Conservation (phyloP, 2,113 vertebrate genomes). For the Struthio camelus region DNA sequence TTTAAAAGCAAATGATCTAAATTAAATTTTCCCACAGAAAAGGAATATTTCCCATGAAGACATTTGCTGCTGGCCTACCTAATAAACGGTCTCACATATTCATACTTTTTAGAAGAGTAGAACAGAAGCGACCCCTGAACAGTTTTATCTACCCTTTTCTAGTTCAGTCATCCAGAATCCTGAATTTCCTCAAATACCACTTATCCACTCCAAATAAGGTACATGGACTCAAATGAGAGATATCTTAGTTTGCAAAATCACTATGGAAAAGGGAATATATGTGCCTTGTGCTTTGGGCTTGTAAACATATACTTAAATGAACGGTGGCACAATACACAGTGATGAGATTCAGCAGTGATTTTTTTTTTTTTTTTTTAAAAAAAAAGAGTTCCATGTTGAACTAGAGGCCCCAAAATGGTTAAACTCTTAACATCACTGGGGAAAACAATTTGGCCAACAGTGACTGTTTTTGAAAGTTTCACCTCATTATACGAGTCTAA, state of each 20-base stretch:
- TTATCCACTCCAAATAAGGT: neutral
- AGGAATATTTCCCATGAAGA: neutral
- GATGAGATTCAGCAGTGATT: neutral
- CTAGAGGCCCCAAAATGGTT: neutral
- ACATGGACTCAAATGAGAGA: neutral
- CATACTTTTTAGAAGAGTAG: neutral
- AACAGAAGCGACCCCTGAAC: neutral
- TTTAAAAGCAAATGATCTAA: neutral
- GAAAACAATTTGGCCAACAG: neutral
- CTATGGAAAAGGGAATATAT: neutral
- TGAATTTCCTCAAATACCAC: neutral
- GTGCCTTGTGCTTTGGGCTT: neutral
- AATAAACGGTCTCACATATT: neutral
- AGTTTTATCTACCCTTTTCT: neutral
- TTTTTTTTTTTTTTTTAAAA: neutral
- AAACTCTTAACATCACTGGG: neutral
- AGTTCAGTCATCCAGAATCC: neutral
- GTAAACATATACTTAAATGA: neutral
- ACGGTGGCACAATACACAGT: fast-evolving
- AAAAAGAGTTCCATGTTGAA: neutral
- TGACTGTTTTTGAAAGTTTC: neutral
- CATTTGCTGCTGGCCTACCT: neutral
- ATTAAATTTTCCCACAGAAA: neutral
- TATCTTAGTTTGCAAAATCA: neutral
- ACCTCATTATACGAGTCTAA: neutral